phyloP scores from a whole-genome alignment of 2,113 vertebrate species.

The Proterorhinus semilunaris region DNA sequence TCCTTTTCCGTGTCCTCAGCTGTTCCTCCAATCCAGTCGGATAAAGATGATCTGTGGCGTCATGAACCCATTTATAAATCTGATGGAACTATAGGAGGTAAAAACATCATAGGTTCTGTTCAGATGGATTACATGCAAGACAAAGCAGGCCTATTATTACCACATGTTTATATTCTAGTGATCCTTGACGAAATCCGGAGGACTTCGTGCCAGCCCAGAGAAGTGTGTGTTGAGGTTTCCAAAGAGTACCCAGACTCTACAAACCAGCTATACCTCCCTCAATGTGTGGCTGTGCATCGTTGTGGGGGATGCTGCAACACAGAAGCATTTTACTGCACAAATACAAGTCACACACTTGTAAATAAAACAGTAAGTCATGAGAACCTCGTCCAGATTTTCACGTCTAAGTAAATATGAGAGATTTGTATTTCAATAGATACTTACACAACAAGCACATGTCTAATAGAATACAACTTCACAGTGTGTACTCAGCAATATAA shows the following conservation, averaged over 20 bases:
- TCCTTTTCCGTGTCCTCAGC: conserved; percentile 26
- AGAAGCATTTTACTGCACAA: conserved; percentile 71
- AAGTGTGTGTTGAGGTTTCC: conserved; percentile 73
- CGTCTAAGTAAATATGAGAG: no score
- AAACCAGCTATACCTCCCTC: conserved; percentile 70
- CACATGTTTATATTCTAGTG: conserved; percentile 52
- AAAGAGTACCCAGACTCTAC: conserved; percentile 75
- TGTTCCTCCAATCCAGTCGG: conserved; percentile 20
- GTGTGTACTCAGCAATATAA: background rate
- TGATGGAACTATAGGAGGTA: conserved; percentile 60
- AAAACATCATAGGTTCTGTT: background rate
- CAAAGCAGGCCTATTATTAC: background rate
- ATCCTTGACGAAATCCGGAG: conserved; percentile 72
- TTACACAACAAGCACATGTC: no score
- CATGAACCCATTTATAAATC: conserved; percentile 52
- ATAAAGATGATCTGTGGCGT: conserved; percentile 50
- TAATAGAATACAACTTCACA: background rate
- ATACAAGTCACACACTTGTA: conserved; percentile 65
- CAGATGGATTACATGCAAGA: background rate
- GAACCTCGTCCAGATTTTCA: background rate
- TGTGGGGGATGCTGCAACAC: conserved; percentile 75
- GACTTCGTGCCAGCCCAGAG: conserved; percentile 70
- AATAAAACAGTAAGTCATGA: conserved; percentile 72
- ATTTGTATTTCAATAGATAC: no score
- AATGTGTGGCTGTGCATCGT: conserved; percentile 73